Conservation (phyloP, 2,797 vertebrate genomes). For the Mallotus villosus region DNA sequence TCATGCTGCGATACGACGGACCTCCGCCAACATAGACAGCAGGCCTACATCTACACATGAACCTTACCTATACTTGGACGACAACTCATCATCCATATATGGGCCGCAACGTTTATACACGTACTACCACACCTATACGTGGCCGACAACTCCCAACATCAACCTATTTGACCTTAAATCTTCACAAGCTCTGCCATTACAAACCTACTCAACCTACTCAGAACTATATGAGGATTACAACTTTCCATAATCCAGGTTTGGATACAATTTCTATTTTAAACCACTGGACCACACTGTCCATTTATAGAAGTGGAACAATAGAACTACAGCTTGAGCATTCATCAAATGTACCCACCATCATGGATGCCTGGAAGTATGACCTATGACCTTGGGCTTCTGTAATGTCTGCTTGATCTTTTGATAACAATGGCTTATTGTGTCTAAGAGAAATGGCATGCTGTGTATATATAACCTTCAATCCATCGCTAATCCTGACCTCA, state of each 20-base stretch:
- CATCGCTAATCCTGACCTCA: background rate
- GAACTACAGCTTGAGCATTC: background rate
- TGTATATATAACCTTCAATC: background rate
- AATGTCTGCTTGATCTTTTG: too few species aligned
- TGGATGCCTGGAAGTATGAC: background rate
- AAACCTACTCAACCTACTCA: background rate
- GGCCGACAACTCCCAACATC: background rate
- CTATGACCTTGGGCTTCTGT: background rate
- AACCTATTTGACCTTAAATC: background rate
- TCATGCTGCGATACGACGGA: constrained; percentile 87
- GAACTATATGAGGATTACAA: background rate
- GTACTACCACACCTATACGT: background rate
- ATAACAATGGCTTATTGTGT: too few species aligned
- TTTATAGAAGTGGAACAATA: too few species aligned
- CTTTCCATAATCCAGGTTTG: background rate
- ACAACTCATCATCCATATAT: background rate
- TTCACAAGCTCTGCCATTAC: background rate
- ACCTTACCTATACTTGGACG: too few species aligned
- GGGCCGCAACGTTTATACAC: too few species aligned
- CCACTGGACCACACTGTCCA: too few species aligned
- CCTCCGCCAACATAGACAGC: constrained; percentile 84
- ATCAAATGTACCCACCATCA: background rate
- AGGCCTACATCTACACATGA: background rate
- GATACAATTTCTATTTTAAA: background rate
- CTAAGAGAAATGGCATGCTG: too few species aligned